Evolutionary conservation across 1,140 invertebrate species (phyloP).

Genomic region (Drosophila gunungcola): DNA sequence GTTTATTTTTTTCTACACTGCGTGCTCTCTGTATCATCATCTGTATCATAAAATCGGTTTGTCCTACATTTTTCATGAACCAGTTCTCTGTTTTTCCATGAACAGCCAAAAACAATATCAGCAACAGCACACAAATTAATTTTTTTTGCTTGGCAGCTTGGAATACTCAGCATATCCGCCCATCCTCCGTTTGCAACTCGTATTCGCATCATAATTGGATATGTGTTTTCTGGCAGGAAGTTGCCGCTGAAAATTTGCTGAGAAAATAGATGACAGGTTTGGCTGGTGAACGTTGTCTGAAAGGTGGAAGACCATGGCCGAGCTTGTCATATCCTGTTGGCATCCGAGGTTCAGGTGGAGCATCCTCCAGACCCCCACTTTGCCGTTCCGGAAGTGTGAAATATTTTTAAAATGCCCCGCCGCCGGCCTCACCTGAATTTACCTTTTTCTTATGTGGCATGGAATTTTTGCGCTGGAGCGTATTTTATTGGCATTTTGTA

Average conservation of each 20-base stretch:
- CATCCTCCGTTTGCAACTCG: constrained; percentile 5
- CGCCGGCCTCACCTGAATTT: constrained; percentile 28
- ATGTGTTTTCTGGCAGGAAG: constrained; percentile 62
- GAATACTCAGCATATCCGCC: constrained; percentile 18
- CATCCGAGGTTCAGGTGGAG: constrained; percentile 51
- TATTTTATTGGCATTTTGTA: constrained; percentile 79
- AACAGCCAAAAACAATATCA: constrained; percentile 33
- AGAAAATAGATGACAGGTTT: constrained; percentile 20
- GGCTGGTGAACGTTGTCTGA: background rate
- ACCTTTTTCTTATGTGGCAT: constrained; percentile 55
- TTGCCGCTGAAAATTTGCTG: constrained; percentile 44
- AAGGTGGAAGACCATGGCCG: constrained; percentile 3
- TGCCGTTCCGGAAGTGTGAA: constrained; percentile 68
- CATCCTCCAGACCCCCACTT: background rate
- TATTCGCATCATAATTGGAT: constrained; percentile 64
- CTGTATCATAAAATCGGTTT: constrained; percentile 13
- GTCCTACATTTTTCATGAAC: background rate
- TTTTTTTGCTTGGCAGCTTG: constrained; percentile 46
- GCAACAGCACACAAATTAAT: constrained; percentile 27
- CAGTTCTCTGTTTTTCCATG: constrained; percentile 8
- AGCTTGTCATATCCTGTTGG: constrained; percentile 80
- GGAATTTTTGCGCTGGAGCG: constrained; percentile 72
- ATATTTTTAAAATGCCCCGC: constrained; percentile 58
- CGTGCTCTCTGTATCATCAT: background rate
- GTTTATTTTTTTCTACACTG: background rate